Conservation (phyloP, 2,888 invertebrate species). For the Deroplatys truncata region DNA sequence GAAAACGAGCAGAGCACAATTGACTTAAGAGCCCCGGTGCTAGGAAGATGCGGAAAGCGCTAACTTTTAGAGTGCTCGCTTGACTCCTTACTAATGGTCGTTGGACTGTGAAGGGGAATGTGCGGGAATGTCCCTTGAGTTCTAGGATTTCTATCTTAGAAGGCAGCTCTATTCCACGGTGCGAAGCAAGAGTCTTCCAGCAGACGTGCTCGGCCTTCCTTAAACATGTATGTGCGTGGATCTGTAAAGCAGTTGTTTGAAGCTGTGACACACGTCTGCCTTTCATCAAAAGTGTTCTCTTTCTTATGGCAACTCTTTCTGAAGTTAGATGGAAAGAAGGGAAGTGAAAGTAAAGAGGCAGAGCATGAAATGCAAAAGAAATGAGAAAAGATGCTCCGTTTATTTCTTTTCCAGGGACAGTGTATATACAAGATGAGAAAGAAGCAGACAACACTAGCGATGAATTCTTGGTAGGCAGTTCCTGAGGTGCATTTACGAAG, state of each 20-base stretch:
- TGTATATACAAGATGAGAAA: too few species aligned
- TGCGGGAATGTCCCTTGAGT: not conserved
- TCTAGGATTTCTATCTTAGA: not conserved
- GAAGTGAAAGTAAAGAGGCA: too few species aligned
- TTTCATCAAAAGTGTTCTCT: not conserved
- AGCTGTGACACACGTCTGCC: not conserved
- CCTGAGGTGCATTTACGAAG: too few species aligned
- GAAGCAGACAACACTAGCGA: too few species aligned
- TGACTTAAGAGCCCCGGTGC: constrained; percentile 5
- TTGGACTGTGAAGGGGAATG: constrained; percentile 7
- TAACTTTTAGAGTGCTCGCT: constrained; percentile 26
- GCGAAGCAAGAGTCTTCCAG: not conserved
- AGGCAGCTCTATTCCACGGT: not conserved
- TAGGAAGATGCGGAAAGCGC: not conserved
- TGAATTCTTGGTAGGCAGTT: too few species aligned
- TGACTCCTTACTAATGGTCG: constrained; percentile 18
- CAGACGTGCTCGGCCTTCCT: not conserved
- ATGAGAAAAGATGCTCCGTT: too few species aligned
- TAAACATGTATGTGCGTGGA: not conserved
- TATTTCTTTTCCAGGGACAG: too few species aligned
- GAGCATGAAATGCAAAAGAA: too few species aligned
- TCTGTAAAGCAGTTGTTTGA: not conserved
- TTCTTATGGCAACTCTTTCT: not conserved
- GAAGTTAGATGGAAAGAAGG: too few species aligned
- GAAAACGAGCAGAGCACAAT: not conserved